phyloP scores from a whole-genome alignment of 2,113 vertebrate genomes.

The Numida meleagris region DNA sequence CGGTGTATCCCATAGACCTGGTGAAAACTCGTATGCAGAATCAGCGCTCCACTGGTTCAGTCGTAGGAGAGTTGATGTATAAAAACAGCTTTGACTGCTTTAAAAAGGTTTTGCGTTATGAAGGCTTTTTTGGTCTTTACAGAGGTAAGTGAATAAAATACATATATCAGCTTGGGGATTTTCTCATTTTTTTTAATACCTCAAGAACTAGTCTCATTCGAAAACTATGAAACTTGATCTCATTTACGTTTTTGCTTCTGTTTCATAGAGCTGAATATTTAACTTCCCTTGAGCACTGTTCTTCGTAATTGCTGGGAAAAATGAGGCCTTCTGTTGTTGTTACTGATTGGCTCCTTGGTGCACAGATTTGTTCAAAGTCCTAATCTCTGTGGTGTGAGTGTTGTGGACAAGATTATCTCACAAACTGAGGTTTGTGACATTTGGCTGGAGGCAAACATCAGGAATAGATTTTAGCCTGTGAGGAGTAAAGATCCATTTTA shows the following conservation, averaged over 20 bases:
- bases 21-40: conserved; percentile 99
- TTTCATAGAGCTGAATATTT: neutral
- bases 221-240: neutral
- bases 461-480: neutral
- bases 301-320: neutral
- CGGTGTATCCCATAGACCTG: conserved; percentile 95
- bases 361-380: neutral
- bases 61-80: conserved; percentile 94
- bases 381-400: neutral
- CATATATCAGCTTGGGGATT: neutral
- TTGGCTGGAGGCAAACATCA: neutral
- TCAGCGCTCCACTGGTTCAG: conserved; percentile 89
- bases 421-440: neutral
- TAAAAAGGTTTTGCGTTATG: conserved; percentile 93
- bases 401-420: neutral
- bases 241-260: neutral
- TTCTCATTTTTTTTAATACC: neutral
- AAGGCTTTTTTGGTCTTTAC: conserved; percentile 95
- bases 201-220: neutral
- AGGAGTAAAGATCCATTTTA: conserved; percentile 27
- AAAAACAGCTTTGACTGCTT: conserved; percentile 98
- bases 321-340: neutral
- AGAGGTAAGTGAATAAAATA: conserved; percentile 83
- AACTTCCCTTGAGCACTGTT: neutral
- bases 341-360: conserved; percentile 1